Evolutionary conservation across 2,113 vertebrate genomes (phyloP), one percentile per base, ranked within the genome.

Genomic region (Erinaceus europaeus): DNA sequence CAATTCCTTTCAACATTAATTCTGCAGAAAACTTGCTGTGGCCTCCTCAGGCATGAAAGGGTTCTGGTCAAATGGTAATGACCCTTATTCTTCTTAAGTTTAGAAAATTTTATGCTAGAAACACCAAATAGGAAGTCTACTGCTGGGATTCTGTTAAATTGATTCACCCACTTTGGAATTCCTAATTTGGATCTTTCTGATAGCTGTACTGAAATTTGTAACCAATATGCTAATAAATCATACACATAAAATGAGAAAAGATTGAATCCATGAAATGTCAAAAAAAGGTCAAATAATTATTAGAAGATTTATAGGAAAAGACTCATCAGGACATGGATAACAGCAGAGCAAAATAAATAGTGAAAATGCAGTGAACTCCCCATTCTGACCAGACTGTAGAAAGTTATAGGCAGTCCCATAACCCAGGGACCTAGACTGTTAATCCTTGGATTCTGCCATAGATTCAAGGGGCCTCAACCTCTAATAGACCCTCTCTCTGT

Each of bases 201-300:
- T 3, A 38, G 48, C 42, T 34, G 7, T 55, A n/a, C 14, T 52
- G 27, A 79, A 86, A 83, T 50, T 65, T 85, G n/a, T 20, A 81
- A 64, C 59, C 25, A 75, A 67, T 61, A 72, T 12, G 50, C 27
- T 84, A 68, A 81, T 4, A n/a, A n/a, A n/a, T n/a, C n/a, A n/a
- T n/a, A n/a, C n/a, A n/a, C n/a, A 80, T 50, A 77, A 79, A 72
- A 64, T 65, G 32, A 90, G 53, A 72, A 68, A 69, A 55, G 27
- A 38, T 62, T 85, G 52, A 83, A 85, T 34, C 29, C 18, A 78
- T 59, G n/a, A 74, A 74, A 77, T 80, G 8, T 71, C 72, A 55
- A 71, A 50, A 78, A 32, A 53, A 74, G 88, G 74, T 68, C 82
- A 62, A 74, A 92, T 65, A 71, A 59, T 61, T 55, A 23, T n/a